A percentile compares a stretch with the other conserved stretches of the same genome.
Evolutionary conservation across 1,140 invertebrate species (phyloP).

Genomic region (Bombus terrestris): DNA sequence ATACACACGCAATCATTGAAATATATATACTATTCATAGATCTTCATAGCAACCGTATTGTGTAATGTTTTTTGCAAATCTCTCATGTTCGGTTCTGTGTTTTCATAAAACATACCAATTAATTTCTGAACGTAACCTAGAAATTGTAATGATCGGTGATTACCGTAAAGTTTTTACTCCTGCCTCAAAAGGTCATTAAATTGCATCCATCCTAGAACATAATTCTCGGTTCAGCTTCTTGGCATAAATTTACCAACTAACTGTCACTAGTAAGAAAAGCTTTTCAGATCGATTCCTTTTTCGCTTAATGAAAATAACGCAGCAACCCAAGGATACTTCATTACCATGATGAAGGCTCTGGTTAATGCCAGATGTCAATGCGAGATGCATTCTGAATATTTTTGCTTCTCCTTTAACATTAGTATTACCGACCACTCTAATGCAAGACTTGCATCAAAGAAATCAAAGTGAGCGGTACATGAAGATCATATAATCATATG

Average conservation of each 20-base stretch:
- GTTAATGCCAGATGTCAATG: constrained; percentile 8
- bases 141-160: too few relatives aligned
- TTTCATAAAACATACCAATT: background rate
- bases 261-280: background rate
- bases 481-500: too few relatives aligned
- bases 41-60: too few relatives aligned
- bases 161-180: background rate
- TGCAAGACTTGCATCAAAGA: background rate
- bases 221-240: background rate
- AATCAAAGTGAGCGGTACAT: background rate
- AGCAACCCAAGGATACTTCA: background rate
- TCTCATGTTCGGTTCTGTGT: too few relatives aligned
- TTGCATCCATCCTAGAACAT: background rate
- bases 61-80: background rate
- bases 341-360: constrained; percentile 18
- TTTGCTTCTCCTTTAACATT: constrained; percentile 22
- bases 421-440: background rate
- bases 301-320: background rate
- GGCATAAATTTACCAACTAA: background rate
- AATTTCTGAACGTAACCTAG: background rate
- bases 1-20: background rate
- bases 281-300: background rate
- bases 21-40: background rate
- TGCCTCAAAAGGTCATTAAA: background rate
- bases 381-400: constrained; percentile 25